Evolutionary conservation across 2,113 vertebrate genomes (phyloP), one percentile per base, ranked within the genome.

Genomic region (Plotosus lineatus): DNA sequence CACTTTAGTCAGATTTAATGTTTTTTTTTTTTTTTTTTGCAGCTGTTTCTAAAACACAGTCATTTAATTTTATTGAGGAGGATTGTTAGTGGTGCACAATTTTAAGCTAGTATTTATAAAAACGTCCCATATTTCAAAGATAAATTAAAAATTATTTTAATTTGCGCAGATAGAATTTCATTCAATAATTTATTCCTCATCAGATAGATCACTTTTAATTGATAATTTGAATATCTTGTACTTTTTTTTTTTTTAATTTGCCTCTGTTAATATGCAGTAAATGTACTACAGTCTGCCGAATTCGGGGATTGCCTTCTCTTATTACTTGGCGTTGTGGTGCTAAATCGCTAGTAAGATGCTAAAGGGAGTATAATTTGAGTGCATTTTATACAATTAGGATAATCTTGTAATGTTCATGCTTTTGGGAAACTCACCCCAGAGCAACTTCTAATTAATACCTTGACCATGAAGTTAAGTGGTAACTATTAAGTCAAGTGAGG

Each of bases 381-480:
- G 53, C 23, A 26, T 66, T 50, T 65, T 31, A 66, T 6, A 36
- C n/a, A 28, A 28, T 58, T 66, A 46, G 33, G 28, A 26, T 46
- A 42, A 31, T 19, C 17, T 56, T 79, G 60, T 26, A 68, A 46
- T 17, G 26, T 31, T 69, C 73, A 36, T 15, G 17, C 66, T 33
- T 48, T 73, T 61, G 68, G 0, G 5, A 80, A 61, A 38, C 31
- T 33, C 53, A 50, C 51, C 53, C 83, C 68, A 79, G 85, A 88
- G 86, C 89, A 89, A 91, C 87, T 85, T 87, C 84, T 89, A 91
- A 92, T 92, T 91, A 92, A 91, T 91, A 86, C 86, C 76, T 87
- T 92, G 89, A 90, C 91, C 91, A 50, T 42, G 6, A 86, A 33
- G 46, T 72, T 51, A 72, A 48, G 44, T 31, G 19, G 79, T 87